Conservation (phyloP, 1,140 invertebrate genomes). For the Penaeus chinensis region DNA sequence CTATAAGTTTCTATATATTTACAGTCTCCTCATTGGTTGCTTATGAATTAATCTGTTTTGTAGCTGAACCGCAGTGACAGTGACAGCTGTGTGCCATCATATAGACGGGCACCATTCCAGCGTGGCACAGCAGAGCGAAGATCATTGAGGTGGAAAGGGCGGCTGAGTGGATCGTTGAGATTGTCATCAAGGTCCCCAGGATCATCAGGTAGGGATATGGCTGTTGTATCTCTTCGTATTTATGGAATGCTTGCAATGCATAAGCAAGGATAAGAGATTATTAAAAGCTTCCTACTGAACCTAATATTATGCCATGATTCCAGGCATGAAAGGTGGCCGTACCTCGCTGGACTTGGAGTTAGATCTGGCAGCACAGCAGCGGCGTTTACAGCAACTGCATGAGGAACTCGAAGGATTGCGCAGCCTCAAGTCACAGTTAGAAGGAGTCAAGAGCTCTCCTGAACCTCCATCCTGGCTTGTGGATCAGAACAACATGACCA, state of each 20-base stretch:
- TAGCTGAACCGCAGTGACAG: conserved; percentile 89
- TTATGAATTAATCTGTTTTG: conserved; percentile 28
- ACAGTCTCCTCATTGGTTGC: background rate
- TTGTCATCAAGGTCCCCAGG: conserved; percentile 60
- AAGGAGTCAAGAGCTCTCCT: conserved; percentile 88
- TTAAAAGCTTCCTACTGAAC: too few species aligned
- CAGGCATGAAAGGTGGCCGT: conserved; percentile 72
- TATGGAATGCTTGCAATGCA: conserved; percentile 1
- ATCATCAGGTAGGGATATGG: conserved; percentile 25
- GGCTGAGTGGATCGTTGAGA: conserved; percentile 41
- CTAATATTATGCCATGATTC: conserved; percentile 3
- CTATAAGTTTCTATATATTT: too few species aligned
- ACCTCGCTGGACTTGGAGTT: conserved; percentile 93
- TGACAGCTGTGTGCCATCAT: conserved; percentile 94
- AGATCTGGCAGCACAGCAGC: conserved; percentile 87
- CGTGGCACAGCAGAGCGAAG: conserved; percentile 88
- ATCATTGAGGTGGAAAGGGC: conserved; percentile 80
- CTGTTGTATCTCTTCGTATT: background rate
- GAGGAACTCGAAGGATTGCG: conserved; percentile 85
- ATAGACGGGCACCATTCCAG: conserved; percentile 85
- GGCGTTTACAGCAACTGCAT: conserved; percentile 81
- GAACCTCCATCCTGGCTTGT: conserved; percentile 73
- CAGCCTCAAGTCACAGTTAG: conserved; percentile 77
- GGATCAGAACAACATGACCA: conserved; percentile 58
- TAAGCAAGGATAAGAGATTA: conserved; percentile 1